Conservation (phyloP, 2,113 vertebrate genomes). For the Myiopsitta monachus region DNA sequence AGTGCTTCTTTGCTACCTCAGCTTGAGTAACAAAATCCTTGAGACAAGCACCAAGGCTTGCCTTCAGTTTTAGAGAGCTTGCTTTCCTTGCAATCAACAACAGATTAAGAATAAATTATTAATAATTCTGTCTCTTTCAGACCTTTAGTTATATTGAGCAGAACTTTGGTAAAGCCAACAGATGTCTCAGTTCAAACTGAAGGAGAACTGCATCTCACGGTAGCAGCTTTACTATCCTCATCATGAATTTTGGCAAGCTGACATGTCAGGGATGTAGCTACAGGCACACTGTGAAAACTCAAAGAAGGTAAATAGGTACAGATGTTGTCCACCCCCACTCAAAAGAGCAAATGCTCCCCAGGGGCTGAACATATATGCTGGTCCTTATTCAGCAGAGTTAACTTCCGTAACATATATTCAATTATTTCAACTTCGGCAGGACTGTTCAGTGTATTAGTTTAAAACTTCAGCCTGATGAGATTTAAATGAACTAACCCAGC, state of each 20-base stretch:
- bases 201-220: rapidly evolving
- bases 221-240: background rate
- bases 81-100: background rate
- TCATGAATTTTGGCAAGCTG: background rate
- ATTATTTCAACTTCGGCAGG: background rate
- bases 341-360: background rate
- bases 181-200: background rate
- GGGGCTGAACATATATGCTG: background rate
- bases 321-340: background rate
- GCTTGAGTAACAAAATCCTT: background rate
- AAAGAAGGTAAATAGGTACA: background rate
- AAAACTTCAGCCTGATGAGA: background rate
- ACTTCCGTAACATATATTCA: background rate
- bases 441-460: background rate
- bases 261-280: background rate
- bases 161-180: background rate
- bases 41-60: background rate
- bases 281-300: background rate
- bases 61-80: background rate
- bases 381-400: background rate
- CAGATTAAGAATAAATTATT: background rate
- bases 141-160: background rate
- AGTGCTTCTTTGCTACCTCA: background rate
- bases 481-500: background rate
- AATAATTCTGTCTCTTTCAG: background rate